Percentiles rank a stretch among this genome's conserved stretches.
Evolutionary conservation across 2,113 vertebrate genomes (phyloP).

Genomic region (Sinocyclocheilus anshuiensis): DNA sequence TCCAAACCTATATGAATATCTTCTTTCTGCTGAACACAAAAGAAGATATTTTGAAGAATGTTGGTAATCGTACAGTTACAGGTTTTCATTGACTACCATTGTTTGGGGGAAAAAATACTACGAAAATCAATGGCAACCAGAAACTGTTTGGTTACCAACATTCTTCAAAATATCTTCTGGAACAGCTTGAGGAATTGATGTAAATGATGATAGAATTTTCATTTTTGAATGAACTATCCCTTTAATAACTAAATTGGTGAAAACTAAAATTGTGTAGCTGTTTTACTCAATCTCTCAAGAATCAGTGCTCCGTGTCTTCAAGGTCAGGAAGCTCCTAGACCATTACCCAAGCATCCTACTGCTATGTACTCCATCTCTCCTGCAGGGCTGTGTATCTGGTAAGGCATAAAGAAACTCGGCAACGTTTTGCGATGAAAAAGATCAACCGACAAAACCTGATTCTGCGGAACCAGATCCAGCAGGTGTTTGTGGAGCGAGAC

Average conservation of each 20-base stretch:
- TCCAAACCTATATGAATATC: too few species aligned
- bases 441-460: constrained; percentile 98
- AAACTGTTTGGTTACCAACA: background rate
- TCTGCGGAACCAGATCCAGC: constrained; percentile 97
- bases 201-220: too few species aligned
- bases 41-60: background rate
- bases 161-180: background rate
- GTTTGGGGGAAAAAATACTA: background rate
- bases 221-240: too few species aligned
- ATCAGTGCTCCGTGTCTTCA: background rate
- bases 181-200: too few species aligned
- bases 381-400: constrained; percentile 92
- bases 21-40: background rate
- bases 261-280: too few species aligned
- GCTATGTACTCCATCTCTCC: constrained; percentile 4
- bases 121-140: background rate
- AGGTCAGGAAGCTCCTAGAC: background rate
- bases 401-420: constrained; percentile 89
- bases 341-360: background rate
- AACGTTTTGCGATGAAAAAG: constrained; percentile 98
- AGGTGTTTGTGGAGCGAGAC: constrained; percentile 96
- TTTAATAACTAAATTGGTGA: too few species aligned
- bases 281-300: too few species aligned
- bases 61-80: background rate
- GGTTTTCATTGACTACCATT: background rate